Conservation (phyloP, 2,797 vertebrate species). For the Manis javanica region DNA sequence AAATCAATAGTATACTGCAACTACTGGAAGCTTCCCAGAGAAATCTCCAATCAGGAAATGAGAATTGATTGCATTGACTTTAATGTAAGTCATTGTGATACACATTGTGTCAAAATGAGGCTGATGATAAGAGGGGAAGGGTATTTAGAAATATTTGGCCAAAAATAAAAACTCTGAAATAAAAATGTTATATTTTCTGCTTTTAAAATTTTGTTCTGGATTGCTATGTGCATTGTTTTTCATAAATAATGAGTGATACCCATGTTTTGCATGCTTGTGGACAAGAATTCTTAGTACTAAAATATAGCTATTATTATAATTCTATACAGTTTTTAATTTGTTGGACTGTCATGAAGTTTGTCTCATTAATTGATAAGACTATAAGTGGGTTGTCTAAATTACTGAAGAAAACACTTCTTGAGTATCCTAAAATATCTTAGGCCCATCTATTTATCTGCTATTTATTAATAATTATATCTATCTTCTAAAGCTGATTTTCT, state of each 20-base stretch:
- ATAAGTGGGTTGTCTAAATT: conserved; percentile 20
- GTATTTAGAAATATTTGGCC: background rate
- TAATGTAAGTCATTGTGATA: background rate
- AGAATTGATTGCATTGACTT: background rate
- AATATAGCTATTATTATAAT: conserved; percentile 12
- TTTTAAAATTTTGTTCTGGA: conserved; percentile 33
- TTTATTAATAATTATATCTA: background rate
- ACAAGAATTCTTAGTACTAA: background rate
- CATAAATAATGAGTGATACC: conserved; percentile 11
- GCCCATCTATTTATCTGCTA: background rate
- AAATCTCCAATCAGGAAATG: background rate
- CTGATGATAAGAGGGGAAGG: background rate
- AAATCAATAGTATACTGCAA: background rate
- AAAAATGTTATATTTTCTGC: conserved; percentile 1
- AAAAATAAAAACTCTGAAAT: background rate
- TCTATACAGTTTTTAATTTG: conserved; percentile 12
- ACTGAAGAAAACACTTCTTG: conserved; percentile 28
- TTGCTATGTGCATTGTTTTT: background rate
- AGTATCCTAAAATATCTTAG: background rate
- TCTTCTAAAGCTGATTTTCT: conserved; percentile 25
- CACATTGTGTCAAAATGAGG: background rate
- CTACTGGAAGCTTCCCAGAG: background rate
- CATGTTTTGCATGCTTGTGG: background rate
- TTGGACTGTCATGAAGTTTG: background rate
- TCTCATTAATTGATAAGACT: background rate